phyloP scores from a whole-genome alignment of 2,797 vertebrate species.

The Xenopus petersii region DNA sequence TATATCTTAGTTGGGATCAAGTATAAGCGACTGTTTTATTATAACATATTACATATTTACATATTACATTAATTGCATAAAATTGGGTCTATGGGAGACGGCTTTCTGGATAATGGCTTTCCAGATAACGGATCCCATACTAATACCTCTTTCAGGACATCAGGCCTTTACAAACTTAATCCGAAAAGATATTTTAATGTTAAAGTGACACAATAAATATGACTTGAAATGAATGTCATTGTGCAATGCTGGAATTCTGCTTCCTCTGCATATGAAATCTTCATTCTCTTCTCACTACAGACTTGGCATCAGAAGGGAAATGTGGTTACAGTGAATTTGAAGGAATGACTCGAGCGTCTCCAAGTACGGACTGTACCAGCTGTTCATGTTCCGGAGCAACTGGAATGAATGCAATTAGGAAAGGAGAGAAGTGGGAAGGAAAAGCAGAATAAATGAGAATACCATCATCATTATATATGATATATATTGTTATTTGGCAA shows the following conservation, averaged over 20 bases:
- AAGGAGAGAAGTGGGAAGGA: slow-evolving; percentile 2
- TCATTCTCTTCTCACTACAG: slow-evolving; percentile 36
- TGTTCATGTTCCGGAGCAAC: slow-evolving; percentile 29
- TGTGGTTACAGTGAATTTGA: slow-evolving; percentile 44
- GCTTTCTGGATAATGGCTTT: too few species aligned
- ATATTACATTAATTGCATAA: too few species aligned
- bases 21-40: too few species aligned
- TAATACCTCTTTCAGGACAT: not conserved
- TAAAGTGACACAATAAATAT: slow-evolving; percentile 34
- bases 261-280: slow-evolving; percentile 45
- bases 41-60: too few species aligned
- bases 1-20: too few species aligned
- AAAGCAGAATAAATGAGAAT: too few species aligned
- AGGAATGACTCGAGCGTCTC: slow-evolving; percentile 32
- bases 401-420: slow-evolving; percentile 26
- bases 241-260: slow-evolving; percentile 36
- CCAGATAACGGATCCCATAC: too few species aligned
- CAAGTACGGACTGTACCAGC: slow-evolving; percentile 41
- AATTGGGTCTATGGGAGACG: too few species aligned
- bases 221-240: slow-evolving; percentile 43
- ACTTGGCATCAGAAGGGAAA: slow-evolving; percentile 30
- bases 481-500: too few species aligned
- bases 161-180: slow-evolving; percentile 11
- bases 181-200: slow-evolving; percentile 23
- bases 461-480: too few species aligned